These are phyloP conservation scores for Hepsetus odoe DNA, from an alignment of 2,113 vertebrate genomes.

Conservation along the genomic window DNA sequence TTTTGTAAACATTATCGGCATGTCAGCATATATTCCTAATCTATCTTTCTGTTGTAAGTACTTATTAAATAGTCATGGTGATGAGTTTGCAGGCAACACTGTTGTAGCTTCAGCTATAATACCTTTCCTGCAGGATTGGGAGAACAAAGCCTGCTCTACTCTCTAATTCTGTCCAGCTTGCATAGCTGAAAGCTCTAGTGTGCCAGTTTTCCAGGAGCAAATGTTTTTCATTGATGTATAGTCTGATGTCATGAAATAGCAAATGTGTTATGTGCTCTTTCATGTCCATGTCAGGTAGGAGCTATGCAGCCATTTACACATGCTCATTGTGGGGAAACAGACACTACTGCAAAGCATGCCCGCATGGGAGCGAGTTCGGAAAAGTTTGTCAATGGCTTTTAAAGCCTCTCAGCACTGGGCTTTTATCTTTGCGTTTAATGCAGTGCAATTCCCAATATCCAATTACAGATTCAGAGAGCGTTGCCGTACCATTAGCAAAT, in stretches of 20 bases:
- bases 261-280: slow-evolving; percentile 6
- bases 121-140: not conserved
- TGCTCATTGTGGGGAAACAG: not conserved
- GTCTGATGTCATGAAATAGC: not conserved
- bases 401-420: slow-evolving; percentile 14
- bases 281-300: not conserved
- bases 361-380: not conserved
- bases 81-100: not conserved
- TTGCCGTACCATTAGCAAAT: not conserved
- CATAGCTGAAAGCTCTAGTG: not conserved
- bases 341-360: not conserved
- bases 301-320: slow-evolving; percentile 21
- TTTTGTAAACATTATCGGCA: not conserved
- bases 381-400: slow-evolving; percentile 31
- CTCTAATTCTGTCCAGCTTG: not conserved
- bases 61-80: not conserved
- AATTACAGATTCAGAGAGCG: not conserved
- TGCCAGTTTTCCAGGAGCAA: slow-evolving; percentile 2
- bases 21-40: not conserved
- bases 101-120: not conserved
- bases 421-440: slow-evolving; percentile 16
- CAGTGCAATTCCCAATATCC: slow-evolving; percentile 6
- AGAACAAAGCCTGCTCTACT: not conserved
- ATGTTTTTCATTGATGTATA: slow-evolving; percentile 3
- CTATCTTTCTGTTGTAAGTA: not conserved